Evolutionary conservation across 2,797 vertebrate species (phyloP).

Genomic region (Sphaeramia orbicularis): DNA sequence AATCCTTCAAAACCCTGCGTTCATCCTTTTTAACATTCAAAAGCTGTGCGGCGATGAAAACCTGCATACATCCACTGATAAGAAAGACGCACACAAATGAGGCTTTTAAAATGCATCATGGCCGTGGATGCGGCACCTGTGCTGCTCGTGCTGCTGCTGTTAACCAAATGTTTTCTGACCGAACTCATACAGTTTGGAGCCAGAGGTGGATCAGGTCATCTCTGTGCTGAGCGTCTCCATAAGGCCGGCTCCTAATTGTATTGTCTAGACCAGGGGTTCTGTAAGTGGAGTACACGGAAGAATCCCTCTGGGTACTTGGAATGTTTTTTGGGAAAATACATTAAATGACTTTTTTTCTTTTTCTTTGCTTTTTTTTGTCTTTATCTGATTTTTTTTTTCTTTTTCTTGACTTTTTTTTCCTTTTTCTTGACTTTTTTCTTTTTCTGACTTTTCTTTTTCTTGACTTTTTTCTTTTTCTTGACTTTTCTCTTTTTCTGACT

Average conservation of each 20-base stretch:
- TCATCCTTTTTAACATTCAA: slow-evolving; percentile 30
- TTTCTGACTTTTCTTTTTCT: too few relatives aligned
- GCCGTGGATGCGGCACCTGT: slow-evolving; percentile 35
- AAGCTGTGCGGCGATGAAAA: slow-evolving; percentile 7
- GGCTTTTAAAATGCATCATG: slow-evolving; percentile 58
- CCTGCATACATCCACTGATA: slow-evolving; percentile 14
- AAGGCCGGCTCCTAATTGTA: slow-evolving; percentile 53
- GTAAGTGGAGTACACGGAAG: too few relatives aligned
- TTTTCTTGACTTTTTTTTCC: too few relatives aligned
- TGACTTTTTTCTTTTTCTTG: too few relatives aligned
- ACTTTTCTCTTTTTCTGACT: too few relatives aligned
- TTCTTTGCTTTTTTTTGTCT: too few relatives aligned
- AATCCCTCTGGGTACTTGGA: too few relatives aligned
- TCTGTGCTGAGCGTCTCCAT: slow-evolving; percentile 16
- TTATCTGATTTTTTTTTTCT: too few relatives aligned
- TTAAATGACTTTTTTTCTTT: too few relatives aligned
- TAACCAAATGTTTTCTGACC: slow-evolving; percentile 59
- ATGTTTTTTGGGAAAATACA: too few relatives aligned
- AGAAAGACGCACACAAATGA: slow-evolving; percentile 45
- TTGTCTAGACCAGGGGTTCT: slow-evolving; percentile 54
- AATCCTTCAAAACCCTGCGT: slow-evolving; percentile 10
- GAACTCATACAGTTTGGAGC: slow-evolving; percentile 19
- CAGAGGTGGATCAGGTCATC: slow-evolving; percentile 33
- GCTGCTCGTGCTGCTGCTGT: slow-evolving; percentile 32
- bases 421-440: too few relatives aligned